Conservation (phyloP, 2,113 vertebrate genomes). For the Emydura subglobosa region DNA sequence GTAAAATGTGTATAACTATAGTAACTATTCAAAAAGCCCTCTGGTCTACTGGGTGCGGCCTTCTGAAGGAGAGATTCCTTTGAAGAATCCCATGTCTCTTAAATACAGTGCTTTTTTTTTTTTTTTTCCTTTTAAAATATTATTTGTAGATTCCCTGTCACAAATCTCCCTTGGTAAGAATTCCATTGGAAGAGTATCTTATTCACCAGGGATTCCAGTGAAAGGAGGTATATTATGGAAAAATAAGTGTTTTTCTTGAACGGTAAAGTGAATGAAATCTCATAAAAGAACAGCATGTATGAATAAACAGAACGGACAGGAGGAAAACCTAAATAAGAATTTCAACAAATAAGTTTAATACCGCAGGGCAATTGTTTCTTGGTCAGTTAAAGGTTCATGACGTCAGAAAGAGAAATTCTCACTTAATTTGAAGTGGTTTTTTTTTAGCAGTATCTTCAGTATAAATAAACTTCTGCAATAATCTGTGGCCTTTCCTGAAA, state of each 20-base stretch:
- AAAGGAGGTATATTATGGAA: not conserved
- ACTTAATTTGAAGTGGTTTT: slow-evolving; percentile 25
- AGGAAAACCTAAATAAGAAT: not conserved
- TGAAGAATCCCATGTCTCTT: not conserved
- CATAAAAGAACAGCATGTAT: not conserved
- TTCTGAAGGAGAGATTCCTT: slow-evolving; percentile 44
- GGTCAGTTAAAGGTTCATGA: slow-evolving; percentile 14
- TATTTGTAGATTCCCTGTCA: slow-evolving; percentile 49
- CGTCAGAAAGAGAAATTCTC: not conserved
- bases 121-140: slow-evolving; percentile 51
- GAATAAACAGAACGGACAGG: not conserved
- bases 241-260: not conserved
- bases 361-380: not conserved
- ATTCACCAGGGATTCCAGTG: not conserved
- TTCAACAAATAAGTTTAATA: slow-evolving; percentile 49
- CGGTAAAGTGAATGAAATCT: not conserved
- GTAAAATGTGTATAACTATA: not conserved
- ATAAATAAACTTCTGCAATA: not conserved
- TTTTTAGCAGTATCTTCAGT: not conserved
- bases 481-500: not conserved
- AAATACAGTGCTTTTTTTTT: slow-evolving; percentile 18
- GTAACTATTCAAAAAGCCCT: slow-evolving; percentile 28
- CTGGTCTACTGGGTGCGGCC: slow-evolving; percentile 14
- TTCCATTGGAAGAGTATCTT: slow-evolving; percentile 46
- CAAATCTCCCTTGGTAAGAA: slow-evolving; percentile 49